Conservation (phyloP, 1,140 invertebrate genomes). For the Ceratoteleas bidentatus region DNA sequence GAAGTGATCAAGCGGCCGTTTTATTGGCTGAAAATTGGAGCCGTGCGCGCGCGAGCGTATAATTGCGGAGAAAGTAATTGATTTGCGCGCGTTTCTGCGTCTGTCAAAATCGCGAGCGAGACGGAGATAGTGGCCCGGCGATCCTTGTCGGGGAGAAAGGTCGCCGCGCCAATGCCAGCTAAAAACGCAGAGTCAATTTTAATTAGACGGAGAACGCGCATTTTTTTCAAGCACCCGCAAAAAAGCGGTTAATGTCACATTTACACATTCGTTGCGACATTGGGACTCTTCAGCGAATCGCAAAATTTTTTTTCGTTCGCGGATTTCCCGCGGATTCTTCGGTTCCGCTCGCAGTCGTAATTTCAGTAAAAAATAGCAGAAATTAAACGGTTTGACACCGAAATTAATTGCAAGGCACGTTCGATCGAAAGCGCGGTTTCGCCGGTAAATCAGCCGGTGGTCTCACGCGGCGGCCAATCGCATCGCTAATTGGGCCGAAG, state of each 20-base stretch:
- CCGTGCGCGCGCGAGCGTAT: slow-evolving; percentile 39
- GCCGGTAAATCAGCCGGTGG: slow-evolving; percentile 39
- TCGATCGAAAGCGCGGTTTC: slow-evolving; percentile 26
- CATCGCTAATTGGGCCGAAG: slow-evolving; percentile 41
- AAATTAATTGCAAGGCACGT: slow-evolving; percentile 45
- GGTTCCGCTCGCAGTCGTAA: slow-evolving; percentile 13
- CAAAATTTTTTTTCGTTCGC: slow-evolving; percentile 9
- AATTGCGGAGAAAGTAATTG: slow-evolving; percentile 63
- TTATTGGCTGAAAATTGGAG: slow-evolving; percentile 54
- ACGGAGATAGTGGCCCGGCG: no score
- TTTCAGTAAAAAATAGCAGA: slow-evolving; percentile 45
- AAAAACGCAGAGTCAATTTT: no score
- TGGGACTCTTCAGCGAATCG: no score
- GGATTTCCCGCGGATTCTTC: no score
- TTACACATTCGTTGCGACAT: no score
- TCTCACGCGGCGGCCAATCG: slow-evolving; percentile 28
- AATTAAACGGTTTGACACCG: slow-evolving; percentile 57
- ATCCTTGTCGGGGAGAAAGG: no score
- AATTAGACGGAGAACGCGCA: no score
- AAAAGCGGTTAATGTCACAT: no score
- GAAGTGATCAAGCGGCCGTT: slow-evolving; percentile 50
- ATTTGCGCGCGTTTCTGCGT: slow-evolving; percentile 51
- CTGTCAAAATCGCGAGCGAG: slow-evolving; percentile 62
- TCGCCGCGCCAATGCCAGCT: no score
- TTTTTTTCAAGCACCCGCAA: no score